Base-by-base conservation (phyloP, 2,888 invertebrate genomes). In the Acanthosepion pharaonis region DNA sequence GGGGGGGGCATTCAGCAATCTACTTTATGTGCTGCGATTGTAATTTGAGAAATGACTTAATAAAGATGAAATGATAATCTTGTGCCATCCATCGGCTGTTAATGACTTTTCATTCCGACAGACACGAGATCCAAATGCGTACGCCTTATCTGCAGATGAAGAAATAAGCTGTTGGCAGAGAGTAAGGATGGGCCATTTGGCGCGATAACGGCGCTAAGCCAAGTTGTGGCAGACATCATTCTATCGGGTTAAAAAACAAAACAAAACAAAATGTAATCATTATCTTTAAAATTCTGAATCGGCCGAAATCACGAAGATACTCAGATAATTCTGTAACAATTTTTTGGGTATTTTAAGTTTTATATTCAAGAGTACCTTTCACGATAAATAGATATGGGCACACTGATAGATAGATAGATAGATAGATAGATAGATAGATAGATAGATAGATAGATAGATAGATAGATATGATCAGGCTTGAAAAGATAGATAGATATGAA, bases 101-200 rank as follows among this genome's bases (percentile, higher is more conserved):
- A n/a, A 78, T 78, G 78, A 33, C n/a, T 78, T 78, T 78, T 78
- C 78, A 78, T 78, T 78, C n/a, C 78, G 9, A 78, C n/a, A n/a
- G n/a, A 78, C 78, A n/a, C n/a, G 11, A n/a, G 33, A 78, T n/a
- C 78, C 11, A n/a, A 78, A 11, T 33, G 78, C 78, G 18, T 15
- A 33, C 9, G 78, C n/a, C 78, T 78, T 78, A 78, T 78, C 78
- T 78, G n/a, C 9, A 78, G 78, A 78, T 78, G 78, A n/a, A 78
- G n/a, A 78, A 78, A 78, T 78, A 33, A 78, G 78, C n/a, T 78
- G n/a, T 78, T 78, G n/a, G n/a, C n/a, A 0, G n/a, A n/a, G n/a
- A n/a, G n/a, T 78, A 11, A 78, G 78, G 78, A 78, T 78, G 78
- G 78, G n/a, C 78, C 78, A n/a, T 78, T 78, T 78, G 78, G n/a